A percentile compares a stretch with the other conserved stretches of the same genome.
phyloP scores from a whole-genome alignment of 53 echinoderm and acorn worm genomes.

The Crossaster papposus region DNA sequence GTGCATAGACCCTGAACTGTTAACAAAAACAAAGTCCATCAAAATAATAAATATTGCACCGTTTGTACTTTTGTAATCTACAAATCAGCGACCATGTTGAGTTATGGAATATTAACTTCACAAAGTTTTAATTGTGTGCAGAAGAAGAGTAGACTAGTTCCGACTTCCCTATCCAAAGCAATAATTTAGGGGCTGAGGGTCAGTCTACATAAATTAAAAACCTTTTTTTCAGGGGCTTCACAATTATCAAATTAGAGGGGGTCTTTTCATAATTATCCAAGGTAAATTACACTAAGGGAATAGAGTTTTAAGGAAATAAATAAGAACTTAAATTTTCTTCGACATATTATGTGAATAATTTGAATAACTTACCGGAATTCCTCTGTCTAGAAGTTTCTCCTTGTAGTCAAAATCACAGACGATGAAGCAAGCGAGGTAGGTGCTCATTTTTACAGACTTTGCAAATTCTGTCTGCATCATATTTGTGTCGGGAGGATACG shows the following conservation, averaged over 20 bases:
- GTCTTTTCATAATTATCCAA: too few relatives aligned
- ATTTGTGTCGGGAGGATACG: not conserved
- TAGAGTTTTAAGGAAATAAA: too few relatives aligned
- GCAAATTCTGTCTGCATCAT: constrained; percentile 70
- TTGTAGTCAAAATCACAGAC: constrained; percentile 80
- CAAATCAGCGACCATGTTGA: not conserved
- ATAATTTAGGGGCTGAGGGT: too few relatives aligned
- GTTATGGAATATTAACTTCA: too few relatives aligned
- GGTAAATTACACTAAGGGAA: too few relatives aligned
- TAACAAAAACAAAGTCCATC: not conserved
- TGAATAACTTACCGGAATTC: constrained; percentile 67
- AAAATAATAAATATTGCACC: too few relatives aligned
- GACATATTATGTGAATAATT: not conserved
- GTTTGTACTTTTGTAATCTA: not conserved
- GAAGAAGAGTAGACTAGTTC: too few relatives aligned
- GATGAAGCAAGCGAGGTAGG: constrained; percentile 92
- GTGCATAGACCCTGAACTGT: constrained; percentile 92
- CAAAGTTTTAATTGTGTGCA: too few relatives aligned
- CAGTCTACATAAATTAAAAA: not conserved
- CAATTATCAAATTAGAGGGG: not conserved
- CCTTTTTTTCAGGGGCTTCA: not conserved
- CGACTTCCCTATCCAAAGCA: too few relatives aligned
- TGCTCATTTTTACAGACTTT: constrained; percentile 83
- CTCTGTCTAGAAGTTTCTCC: constrained; percentile 40
- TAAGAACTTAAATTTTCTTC: not conserved